Evolutionary conservation across 2,888 invertebrate species (phyloP).

Genomic region (Oscheius sp.): DNA sequence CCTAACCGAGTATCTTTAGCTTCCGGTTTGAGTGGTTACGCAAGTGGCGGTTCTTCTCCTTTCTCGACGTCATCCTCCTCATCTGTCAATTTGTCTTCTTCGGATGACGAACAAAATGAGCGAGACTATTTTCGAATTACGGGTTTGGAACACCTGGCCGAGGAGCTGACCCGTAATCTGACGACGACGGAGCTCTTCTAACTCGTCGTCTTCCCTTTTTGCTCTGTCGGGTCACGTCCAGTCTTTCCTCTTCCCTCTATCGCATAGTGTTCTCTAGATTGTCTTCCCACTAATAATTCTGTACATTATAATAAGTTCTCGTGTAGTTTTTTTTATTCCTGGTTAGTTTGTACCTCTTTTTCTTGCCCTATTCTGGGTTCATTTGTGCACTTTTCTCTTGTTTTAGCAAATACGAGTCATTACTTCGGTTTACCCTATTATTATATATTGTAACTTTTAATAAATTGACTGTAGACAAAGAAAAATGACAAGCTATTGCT

Average conservation of each 20-base stretch:
- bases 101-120: conserved; percentile 29
- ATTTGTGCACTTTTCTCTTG: background rate
- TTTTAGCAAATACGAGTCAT: conserved; percentile 21
- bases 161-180: conserved; percentile 59
- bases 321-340: background rate
- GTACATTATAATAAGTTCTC: background rate
- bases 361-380: conserved; percentile 7
- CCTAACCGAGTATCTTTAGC: conserved; percentile 23
- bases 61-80: conserved; percentile 38
- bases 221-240: background rate
- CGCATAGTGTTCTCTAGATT: background rate
- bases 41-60: conserved; percentile 40
- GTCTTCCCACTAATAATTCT: background rate
- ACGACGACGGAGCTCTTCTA: conserved; percentile 46
- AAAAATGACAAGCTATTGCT: background rate
- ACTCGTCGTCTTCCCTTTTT: background rate
- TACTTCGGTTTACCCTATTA: background rate
- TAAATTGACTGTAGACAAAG: conserved; percentile 17
- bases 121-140: conserved; percentile 38
- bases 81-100: conserved; percentile 21
- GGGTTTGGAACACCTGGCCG: conserved; percentile 58
- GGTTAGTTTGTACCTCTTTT: conserved; percentile 3
- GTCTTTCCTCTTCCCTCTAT: background rate
- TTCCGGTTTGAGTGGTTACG: conserved; percentile 28
- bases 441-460: conserved; percentile 24